These are phyloP conservation scores for Umimayanthus chanpuru DNA, from an alignment of 92 coral and sea anemone genomes.

Conservation along the genomic window DNA sequence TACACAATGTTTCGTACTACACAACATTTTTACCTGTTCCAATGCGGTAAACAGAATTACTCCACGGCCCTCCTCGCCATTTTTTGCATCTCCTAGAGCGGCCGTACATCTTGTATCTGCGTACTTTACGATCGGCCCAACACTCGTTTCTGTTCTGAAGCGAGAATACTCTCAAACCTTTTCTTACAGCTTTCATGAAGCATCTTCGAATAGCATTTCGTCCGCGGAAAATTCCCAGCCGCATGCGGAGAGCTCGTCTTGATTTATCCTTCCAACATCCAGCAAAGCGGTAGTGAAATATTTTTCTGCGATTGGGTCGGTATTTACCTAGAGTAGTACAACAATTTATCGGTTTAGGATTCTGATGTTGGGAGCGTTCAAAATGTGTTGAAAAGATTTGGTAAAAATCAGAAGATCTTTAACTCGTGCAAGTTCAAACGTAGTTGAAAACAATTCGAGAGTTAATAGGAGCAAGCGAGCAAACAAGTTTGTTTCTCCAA, in stretches of 20 bases:
- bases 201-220: constrained; percentile 52
- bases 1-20: background rate
- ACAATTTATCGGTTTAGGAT: background rate
- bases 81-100: constrained; percentile 48
- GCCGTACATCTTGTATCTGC: constrained; percentile 44
- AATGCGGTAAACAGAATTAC: constrained; percentile 56
- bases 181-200: constrained; percentile 44
- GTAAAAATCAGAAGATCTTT: too few relatives aligned
- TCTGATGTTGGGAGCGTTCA: background rate
- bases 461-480: too few relatives aligned
- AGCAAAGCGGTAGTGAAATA: constrained; percentile 21
- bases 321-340: constrained; percentile 3
- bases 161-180: constrained; percentile 47
- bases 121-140: constrained; percentile 40
- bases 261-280: constrained; percentile 64
- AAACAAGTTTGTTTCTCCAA: too few relatives aligned
- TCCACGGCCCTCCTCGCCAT: constrained; percentile 61
- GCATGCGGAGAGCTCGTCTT: constrained; percentile 49
- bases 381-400: background rate
- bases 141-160: constrained; percentile 55
- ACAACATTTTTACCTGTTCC: constrained; percentile 26
- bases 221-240: constrained; percentile 37
- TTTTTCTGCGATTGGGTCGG: background rate
- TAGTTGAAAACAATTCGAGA: too few relatives aligned
- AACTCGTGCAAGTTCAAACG: too few relatives aligned